phyloP scores from a whole-genome alignment of 2,888 invertebrate species.

The Hermaeophaga mercurialis region DNA sequence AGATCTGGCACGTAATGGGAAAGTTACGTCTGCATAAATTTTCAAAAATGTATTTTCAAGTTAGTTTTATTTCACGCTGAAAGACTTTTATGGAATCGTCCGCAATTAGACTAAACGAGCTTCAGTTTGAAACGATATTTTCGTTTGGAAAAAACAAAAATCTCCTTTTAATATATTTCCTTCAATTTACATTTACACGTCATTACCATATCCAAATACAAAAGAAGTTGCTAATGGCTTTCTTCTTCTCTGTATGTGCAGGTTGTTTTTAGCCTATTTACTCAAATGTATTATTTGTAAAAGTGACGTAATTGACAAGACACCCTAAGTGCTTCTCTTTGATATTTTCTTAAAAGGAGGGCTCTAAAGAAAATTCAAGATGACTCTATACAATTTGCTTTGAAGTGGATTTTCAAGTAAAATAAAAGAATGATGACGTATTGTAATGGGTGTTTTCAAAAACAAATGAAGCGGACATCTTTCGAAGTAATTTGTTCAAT shows the following conservation, averaged over 20 bases:
- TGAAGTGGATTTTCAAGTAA: conserved; percentile 18
- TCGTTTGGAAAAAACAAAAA: conserved; percentile 9
- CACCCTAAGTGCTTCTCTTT: conserved; percentile 34
- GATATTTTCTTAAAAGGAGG: conserved; percentile 29
- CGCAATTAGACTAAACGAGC: conserved; percentile 24
- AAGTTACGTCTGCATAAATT: too few species aligned
- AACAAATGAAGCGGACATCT: neutral
- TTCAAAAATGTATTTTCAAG: too few species aligned
- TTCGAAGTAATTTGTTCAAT: too few species aligned
- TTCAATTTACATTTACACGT: conserved; percentile 37
- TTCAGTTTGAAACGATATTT: conserved; percentile 18
- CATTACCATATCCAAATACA: conserved; percentile 39
- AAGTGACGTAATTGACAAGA: conserved; percentile 35
- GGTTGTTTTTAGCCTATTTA: conserved; percentile 20
- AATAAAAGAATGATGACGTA: conserved; percentile 8
- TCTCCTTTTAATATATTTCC: conserved; percentile 9
- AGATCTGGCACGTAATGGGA: too few species aligned
- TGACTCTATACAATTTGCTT: conserved; percentile 20
- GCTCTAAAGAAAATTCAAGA: conserved; percentile 18
- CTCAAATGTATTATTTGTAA: conserved; percentile 30
- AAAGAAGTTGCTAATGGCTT: conserved; percentile 36
- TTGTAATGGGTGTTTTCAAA: conserved; percentile 1
- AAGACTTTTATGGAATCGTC: conserved; percentile 23
- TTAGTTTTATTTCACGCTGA: conserved; percentile 7
- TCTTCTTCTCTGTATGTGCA: conserved; percentile 11